phyloP scores from a whole-genome alignment of 2,797 vertebrate species.

The Anolis apletophallus region DNA sequence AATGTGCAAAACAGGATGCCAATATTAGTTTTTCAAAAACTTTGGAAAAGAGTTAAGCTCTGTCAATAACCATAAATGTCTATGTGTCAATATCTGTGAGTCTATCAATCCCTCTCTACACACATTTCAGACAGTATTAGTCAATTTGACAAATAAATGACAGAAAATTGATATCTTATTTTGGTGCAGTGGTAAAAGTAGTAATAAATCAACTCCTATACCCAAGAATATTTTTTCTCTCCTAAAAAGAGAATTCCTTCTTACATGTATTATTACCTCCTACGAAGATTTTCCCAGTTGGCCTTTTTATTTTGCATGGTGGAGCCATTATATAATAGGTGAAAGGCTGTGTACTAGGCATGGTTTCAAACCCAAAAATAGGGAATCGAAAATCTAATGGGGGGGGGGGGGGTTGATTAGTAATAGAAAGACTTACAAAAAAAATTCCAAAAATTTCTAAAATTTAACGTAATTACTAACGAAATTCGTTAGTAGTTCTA shows the following conservation, averaged over 20 bases:
- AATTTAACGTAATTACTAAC: no score
- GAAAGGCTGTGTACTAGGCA: no score
- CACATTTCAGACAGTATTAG: slow-evolving; percentile 63
- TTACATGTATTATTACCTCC: neutral
- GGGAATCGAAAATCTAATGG: no score
- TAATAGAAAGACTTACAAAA: no score
- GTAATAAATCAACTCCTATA: slow-evolving; percentile 33
- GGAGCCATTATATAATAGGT: neutral
- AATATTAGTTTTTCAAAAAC: slow-evolving; percentile 76
- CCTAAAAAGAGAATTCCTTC: neutral
- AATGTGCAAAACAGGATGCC: slow-evolving; percentile 80
- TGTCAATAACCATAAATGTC: slow-evolving; percentile 86
- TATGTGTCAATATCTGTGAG: slow-evolving; percentile 78
- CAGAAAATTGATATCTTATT: slow-evolving; percentile 48
- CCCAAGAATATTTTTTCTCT: slow-evolving; percentile 5
- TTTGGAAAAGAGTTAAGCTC: slow-evolving; percentile 81
- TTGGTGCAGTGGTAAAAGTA: slow-evolving; percentile 24
- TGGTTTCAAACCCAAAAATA: no score
- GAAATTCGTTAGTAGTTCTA: no score
- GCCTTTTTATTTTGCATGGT: neutral
- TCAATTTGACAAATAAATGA: slow-evolving; percentile 65
- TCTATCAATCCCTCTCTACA: slow-evolving; percentile 61
- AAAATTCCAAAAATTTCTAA: no score
- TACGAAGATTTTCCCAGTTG: neutral
- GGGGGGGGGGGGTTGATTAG: no score